Base-by-base conservation (phyloP, 2,888 invertebrate species). In the Agrochola lychnidis region DNA sequence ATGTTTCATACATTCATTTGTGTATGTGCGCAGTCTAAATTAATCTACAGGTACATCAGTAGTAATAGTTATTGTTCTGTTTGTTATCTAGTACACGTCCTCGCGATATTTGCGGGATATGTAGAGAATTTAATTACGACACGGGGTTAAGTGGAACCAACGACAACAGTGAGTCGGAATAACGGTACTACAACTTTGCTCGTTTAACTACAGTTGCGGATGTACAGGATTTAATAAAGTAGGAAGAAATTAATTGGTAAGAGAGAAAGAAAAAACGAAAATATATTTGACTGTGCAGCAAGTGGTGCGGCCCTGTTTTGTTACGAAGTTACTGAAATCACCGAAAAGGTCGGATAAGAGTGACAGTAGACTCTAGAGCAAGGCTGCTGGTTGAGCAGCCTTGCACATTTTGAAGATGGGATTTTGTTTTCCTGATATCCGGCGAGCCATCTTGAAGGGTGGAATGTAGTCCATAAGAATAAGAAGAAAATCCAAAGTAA, bases 101-200 rank as follows among this genome's bases (percentile, higher is more conserved):
- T 42, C 63, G 22, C 40, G 61, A 59, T 69, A 69, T 69, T 25
- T 61, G 69, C 59, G 19, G 69, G 19, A 42, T 42, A 36, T 3
- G 36, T 4, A 69, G 68, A 40, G 57, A 42, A 59, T 42, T 25
- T 42, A 59, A 61, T 69, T 69, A 42, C 19, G 10, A n/a, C 40
- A 22, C 10, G 40, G 40, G 53, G n/a, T 40, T 69, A 69, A 69
- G 59, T 69, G 40, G 40, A n/a, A 61, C 42, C 22, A 70, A 22
- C 30, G 64, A 4, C 30, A 63, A 30, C 22, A 45, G 14, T 42
- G 7, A 30, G 42, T 42, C 42, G 40, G 4, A 19, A 16, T 70
- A 59, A 45, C 6, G 64, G 70, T 14, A 45, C 25, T 22, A n/a
- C 9, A 9, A 45, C 30, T 45, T 69, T 9, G 12, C 40, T 64